phyloP scores from a whole-genome alignment of 2,113 vertebrate species.

The Aix galericulata region DNA sequence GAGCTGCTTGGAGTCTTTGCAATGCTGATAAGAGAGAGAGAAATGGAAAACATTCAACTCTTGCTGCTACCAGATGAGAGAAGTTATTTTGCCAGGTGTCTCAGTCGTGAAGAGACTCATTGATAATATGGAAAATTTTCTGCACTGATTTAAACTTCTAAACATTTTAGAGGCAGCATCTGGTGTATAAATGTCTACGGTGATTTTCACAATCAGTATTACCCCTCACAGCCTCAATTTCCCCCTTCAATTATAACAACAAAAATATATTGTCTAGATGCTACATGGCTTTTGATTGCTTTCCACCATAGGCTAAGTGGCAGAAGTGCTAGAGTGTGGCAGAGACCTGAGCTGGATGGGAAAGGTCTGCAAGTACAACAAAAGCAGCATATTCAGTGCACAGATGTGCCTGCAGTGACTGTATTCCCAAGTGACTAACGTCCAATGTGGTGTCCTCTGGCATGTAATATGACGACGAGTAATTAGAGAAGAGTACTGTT shows the following conservation, averaged over 20 bases:
- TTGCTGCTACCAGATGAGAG: not conserved
- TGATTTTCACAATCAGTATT: not conserved
- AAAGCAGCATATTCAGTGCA: not conserved
- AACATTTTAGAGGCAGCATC: not conserved
- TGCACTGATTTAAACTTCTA: not conserved
- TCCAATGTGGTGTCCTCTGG: not conserved
- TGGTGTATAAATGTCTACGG: not conserved
- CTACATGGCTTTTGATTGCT: not conserved
- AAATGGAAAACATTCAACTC: not conserved
- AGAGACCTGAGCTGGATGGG: rapidly evolving
- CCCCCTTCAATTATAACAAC: not conserved
- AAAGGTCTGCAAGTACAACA: not conserved
- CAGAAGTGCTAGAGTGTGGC: not conserved
- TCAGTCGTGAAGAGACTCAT: not conserved
- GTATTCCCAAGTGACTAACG: not conserved
- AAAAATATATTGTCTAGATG: not conserved
- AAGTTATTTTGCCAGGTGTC: not conserved
- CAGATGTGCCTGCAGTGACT: not conserved
- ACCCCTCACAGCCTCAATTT: not conserved
- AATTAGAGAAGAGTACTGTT: not conserved
- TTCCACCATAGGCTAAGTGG: not conserved
- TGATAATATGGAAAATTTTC: not conserved
- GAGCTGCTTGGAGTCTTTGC: not conserved
- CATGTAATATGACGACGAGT: rapidly evolving
- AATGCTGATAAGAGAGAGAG: not conserved